Conservation (phyloP, 2,797 vertebrate genomes). For the Sebastes matsubarae region DNA sequence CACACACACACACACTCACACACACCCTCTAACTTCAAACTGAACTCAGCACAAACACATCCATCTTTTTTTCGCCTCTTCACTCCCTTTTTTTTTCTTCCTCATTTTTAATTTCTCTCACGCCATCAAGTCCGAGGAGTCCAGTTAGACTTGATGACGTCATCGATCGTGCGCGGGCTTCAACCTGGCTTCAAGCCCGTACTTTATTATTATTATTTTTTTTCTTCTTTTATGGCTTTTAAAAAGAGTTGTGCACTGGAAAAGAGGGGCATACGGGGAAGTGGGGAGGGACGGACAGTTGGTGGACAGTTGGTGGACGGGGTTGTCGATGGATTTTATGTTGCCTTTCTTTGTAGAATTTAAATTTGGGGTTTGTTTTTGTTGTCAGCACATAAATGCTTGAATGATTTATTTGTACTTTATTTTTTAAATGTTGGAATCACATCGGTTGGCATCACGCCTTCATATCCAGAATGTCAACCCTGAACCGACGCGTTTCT, state of each 20-base stretch:
- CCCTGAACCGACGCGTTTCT: conserved; percentile 22
- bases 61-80: conserved; percentile 37
- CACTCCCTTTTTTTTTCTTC: conserved; percentile 35
- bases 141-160: conserved; percentile 53
- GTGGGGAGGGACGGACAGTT: conserved; percentile 11
- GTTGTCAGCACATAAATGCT: conserved; percentile 54
- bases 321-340: conserved; percentile 46
- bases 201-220: conserved; percentile 20
- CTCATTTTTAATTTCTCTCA: conserved; percentile 1
- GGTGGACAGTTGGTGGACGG: conserved; percentile 4
- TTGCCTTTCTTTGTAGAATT: conserved; percentile 74
- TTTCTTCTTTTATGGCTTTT: conserved; percentile 56
- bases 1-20: conserved; percentile 4
- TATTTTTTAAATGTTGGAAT: conserved; percentile 14
- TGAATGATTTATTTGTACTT: conserved; percentile 42
- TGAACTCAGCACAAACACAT: conserved; percentile 69
- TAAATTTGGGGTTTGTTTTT: conserved; percentile 40
- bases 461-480: conserved; percentile 68
- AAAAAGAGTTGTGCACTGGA: conserved; percentile 78
- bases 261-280: conserved; percentile 51
- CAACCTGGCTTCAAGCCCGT: conserved; percentile 23
- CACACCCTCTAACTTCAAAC: neutral
- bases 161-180: conserved; percentile 45
- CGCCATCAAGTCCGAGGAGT: conserved; percentile 38
- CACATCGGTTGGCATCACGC: conserved; percentile 55